Evolutionary conservation across 2,888 invertebrate species (phyloP).

Genomic region (Acronicta leporina): DNA sequence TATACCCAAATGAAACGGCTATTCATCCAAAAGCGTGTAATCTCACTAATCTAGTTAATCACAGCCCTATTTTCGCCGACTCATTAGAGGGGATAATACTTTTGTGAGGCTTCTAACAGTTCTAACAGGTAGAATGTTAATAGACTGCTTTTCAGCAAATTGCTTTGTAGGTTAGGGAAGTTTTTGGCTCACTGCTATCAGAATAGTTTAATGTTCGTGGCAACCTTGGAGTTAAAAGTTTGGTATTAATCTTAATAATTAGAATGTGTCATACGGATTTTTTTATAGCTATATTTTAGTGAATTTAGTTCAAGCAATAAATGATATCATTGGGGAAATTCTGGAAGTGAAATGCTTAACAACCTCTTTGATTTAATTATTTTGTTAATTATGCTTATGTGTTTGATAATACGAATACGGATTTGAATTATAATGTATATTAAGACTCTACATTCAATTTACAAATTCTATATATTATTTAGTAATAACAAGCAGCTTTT

Average conservation of each 20-base stretch:
- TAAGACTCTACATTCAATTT: too few species aligned
- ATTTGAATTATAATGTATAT: too few species aligned
- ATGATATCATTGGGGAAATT: too few species aligned
- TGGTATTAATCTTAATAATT: conserved; percentile 20
- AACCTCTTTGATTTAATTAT: too few species aligned
- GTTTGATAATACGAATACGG: too few species aligned
- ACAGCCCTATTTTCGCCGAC: conserved; percentile 51
- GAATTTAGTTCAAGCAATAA: too few species aligned
- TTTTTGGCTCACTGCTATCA: conserved; percentile 21
- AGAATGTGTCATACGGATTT: conserved; percentile 13
- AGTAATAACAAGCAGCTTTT: too few species aligned
- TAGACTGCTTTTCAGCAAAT: conserved; percentile 56
- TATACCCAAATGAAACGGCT: conserved; percentile 29
- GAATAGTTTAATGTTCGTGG: conserved; percentile 3
- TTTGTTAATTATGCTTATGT: too few species aligned
- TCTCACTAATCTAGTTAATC: conserved; percentile 53
- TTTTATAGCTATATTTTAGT: neutral
- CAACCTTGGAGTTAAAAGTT: conserved; percentile 19
- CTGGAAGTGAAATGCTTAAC: too few species aligned
- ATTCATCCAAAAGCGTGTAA: conserved; percentile 33
- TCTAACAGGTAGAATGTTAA: conserved; percentile 28
- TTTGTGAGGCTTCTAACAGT: conserved; percentile 39
- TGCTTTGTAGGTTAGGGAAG: conserved; percentile 33
- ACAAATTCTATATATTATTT: too few species aligned
- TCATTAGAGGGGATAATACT: conserved; percentile 52